A percentile compares a stretch with the other conserved stretches of the same genome.
Conservation (phyloP, 2,888 invertebrate species). For the Sinopyrophorus schimmeli region DNA sequence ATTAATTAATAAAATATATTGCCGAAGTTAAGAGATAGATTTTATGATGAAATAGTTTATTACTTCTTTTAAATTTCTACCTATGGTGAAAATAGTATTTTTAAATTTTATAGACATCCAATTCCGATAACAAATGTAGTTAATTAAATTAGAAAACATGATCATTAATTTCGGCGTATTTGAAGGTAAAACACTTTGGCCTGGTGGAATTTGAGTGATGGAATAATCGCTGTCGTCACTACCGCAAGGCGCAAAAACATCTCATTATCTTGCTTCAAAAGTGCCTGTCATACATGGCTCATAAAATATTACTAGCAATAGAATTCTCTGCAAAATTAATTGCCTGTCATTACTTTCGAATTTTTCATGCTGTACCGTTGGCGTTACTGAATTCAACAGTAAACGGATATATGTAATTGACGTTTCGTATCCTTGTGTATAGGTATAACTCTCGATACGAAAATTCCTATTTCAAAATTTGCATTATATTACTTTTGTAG, state of each 20-base stretch:
- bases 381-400: conserved; percentile 21
- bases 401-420: conserved; percentile 23
- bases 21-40: no score
- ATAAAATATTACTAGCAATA: conserved; percentile 32
- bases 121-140: conserved; percentile 16
- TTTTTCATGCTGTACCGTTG: conserved; percentile 33
- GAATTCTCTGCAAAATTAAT: conserved; percentile 35
- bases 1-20: no score
- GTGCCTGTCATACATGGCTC: conserved; percentile 30
- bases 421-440: conserved; percentile 22
- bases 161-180: conserved; percentile 19
- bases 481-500: no score
- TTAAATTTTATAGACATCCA: no score
- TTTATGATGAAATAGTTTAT: no score
- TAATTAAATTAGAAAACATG: conserved; percentile 22
- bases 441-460: no score
- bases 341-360: conserved; percentile 36
- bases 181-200: conserved; percentile 17
- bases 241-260: conserved; percentile 30
- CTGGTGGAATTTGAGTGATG: conserved; percentile 19
- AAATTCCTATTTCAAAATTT: no score
- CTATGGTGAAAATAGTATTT: no score
- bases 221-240: conserved; percentile 26
- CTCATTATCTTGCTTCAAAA: conserved; percentile 30
- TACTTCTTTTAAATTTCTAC: no score